Evolutionary conservation across 2,888 invertebrate species (phyloP).

Genomic region (Drosophila nigricruria): DNA sequence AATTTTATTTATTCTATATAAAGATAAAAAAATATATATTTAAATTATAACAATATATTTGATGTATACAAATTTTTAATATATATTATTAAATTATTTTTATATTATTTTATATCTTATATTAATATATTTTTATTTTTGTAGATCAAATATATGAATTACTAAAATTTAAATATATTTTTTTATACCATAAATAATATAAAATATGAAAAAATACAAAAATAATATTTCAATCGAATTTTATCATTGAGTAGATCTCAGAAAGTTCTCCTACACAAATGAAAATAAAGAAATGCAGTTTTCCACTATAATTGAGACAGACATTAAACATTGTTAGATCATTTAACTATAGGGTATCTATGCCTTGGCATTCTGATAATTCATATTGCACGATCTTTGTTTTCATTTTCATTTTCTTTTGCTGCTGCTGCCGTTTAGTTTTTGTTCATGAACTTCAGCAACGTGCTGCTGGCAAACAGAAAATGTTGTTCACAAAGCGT

Average conservation of each 20-base stretch:
- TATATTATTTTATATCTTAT: neutral
- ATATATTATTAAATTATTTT: neutral
- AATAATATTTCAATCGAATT: neutral
- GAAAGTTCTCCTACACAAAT: neutral
- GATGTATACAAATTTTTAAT: no score
- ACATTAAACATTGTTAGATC: neutral
- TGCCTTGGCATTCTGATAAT: neutral
- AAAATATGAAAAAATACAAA: neutral
- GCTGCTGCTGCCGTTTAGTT: slow-evolving; percentile 22
- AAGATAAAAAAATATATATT: no score
- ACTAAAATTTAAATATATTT: neutral
- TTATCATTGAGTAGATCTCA: neutral
- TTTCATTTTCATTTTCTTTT: slow-evolving; percentile 31
- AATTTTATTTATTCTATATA: no score
- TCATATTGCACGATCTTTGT: slow-evolving; percentile 28
- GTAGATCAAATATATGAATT: no score
- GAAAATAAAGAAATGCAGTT: neutral
- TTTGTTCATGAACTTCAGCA: slow-evolving; percentile 72
- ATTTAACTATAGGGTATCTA: slow-evolving; percentile 34
- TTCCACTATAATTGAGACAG: neutral
- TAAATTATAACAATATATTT: no score
- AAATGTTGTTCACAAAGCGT: slow-evolving; percentile 42
- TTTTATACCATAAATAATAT: no score
- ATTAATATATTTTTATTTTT: neutral
- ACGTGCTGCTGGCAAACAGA: slow-evolving; percentile 34